Evolutionary conservation across 2,888 invertebrate species (phyloP), one percentile per base, ranked within the genome.

Genomic region (Drosophila ezoana): DNA sequence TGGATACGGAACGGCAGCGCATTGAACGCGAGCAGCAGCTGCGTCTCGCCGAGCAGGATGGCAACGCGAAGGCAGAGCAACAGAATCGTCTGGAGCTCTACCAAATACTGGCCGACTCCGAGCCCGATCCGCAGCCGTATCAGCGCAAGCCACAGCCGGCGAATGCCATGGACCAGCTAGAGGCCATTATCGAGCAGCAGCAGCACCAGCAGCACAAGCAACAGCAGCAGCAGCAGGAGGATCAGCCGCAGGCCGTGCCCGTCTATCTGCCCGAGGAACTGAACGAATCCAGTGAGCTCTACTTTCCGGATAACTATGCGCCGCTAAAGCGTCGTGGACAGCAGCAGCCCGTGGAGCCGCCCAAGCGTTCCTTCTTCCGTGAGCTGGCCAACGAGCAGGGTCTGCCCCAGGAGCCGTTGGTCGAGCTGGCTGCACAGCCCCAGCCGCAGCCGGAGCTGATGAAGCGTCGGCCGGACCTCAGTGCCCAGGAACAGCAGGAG

Each of bases 41-140:
- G 35, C 66, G 79, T 0, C 65, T 85, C 45, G 78, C 79, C 3
- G 86, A 89, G 37, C 72, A 89, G 54, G 77, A 87, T 13, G 79
- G 76, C 33, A 89, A 84, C 16, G 83, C 84, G 8, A 84, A 88
- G 11, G 85, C 82, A 32, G 90, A 89, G 23, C 79, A 90, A 52
- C 84, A 84, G 33, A 90, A 91, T 65, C 90, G 89, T 2, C 70
- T 90, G 53, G 91, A 92, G 68, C 82, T 92, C 38, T 89, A 90
- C 64, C 90, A 91, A 56, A 91, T 92, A 66, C 75, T 92, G 60
- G 90, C 90, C 28, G 90, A 70, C n/a, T 90, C 91, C 0, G 90
- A 90, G 61, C 90, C 91, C n/a, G 91, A 90, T 82, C 91, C 90
- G 1, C 88, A 90, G 60, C 90, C 91, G 0, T 91, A 78, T 51